Evolutionary conservation across 2,797 vertebrate species (phyloP), one percentile per base, ranked within the genome.

Genomic region (Naso thynnoides): DNA sequence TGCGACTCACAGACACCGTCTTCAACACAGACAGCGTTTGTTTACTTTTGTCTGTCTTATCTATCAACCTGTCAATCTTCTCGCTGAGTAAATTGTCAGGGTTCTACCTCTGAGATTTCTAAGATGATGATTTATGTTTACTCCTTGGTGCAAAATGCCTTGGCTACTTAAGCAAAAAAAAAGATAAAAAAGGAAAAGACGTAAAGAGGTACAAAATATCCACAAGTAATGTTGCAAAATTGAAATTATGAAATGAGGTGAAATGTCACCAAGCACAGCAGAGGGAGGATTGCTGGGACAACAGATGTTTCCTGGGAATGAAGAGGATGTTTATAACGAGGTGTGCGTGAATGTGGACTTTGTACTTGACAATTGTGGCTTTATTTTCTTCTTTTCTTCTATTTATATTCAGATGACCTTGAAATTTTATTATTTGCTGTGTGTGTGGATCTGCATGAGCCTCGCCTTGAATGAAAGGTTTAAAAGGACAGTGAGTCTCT

Each of bases 101-200:
- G 89, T 85, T 94, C 94, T 95, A 95, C 94, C 95, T 95, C 95
- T 93, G 89, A 88, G 82, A 91, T 91, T 92, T 91, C 81, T 91
- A 92, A 90, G 85, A 88, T 78, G 65, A 86, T 78, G 58, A 83
- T 88, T 88, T 88, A 88, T 88, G 91, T 94, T 93, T 92, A 94
- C 92, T 93, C 83, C 92, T 91, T 69, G 86, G 92, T 93, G 91
- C 92, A 89, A 90, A 90, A 93, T 92, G 91, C 94, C 93, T 93
- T 92, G 91, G 92, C 92, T 94, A 89, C 91, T 90, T 80, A 75
- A 94, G 92, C 86, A 93, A 94, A 92, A 92, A 86, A 70, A 64
- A 44, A 49, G 8, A 19, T 9, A 31, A 19, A 54, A 42, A 27
- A 16, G 52, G 47, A 68, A 19, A 73, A 65, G 31, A 31, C 8